phyloP scores from a whole-genome alignment of 1,140 invertebrate genomes.

The Myzus persicae region DNA sequence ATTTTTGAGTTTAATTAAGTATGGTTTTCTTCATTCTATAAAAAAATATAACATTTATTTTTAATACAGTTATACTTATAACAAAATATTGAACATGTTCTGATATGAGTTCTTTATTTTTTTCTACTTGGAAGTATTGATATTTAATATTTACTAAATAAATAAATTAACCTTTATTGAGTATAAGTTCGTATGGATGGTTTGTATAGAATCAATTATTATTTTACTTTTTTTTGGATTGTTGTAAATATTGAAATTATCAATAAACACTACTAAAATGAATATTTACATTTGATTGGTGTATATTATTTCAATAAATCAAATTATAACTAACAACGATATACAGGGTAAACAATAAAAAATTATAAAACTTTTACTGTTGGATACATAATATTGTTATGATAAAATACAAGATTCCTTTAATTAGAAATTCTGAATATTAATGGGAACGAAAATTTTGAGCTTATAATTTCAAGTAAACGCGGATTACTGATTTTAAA shows the following conservation, averaged over 20 bases:
- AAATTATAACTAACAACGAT: neutral
- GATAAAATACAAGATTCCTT: neutral
- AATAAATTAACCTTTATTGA: neutral
- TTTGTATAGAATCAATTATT: conserved; percentile 4
- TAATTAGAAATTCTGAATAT: neutral
- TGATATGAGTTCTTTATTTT: neutral
- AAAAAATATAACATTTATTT: neutral
- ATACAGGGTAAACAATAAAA: neutral
- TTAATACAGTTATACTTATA: neutral
- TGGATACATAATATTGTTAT: neutral
- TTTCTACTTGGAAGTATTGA: neutral
- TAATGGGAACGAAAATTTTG: neutral
- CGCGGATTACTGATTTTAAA: neutral
- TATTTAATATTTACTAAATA: neutral
- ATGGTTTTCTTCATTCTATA: neutral
- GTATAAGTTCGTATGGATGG: too few species aligned
- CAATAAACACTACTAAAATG: neutral
- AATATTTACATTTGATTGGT: neutral
- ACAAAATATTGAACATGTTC: neutral
- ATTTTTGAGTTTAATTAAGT: neutral
- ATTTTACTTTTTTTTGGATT: neutral
- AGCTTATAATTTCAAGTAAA: neutral
- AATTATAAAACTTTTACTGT: neutral
- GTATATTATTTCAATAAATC: neutral
- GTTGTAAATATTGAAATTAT: neutral